Conservation (phyloP, 2,113 vertebrate species). For the Semicossyphus pulcher region DNA sequence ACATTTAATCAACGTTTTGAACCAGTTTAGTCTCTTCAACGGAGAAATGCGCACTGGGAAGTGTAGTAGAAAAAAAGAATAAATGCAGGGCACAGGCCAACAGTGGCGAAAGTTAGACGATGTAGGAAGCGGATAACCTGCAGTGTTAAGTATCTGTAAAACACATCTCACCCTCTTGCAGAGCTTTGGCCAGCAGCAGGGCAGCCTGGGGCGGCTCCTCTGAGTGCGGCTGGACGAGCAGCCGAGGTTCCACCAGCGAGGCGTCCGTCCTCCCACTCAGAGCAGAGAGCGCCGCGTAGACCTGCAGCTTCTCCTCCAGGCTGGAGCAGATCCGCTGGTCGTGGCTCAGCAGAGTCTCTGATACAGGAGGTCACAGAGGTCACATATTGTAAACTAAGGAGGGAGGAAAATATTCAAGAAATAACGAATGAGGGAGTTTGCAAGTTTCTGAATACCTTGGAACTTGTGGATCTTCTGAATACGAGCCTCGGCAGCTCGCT, state of each 20-base stretch:
- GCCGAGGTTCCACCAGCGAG: conserved; percentile 80
- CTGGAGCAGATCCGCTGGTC: conserved; percentile 92
- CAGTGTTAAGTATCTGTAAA: neutral
- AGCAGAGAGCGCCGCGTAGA: conserved; percentile 86
- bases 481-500: conserved; percentile 87
- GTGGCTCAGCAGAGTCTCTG: conserved; percentile 85
- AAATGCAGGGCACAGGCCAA: no score
- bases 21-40: no score
- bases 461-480: conserved; percentile 89
- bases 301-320: conserved; percentile 92
- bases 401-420: neutral
- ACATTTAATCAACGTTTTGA: no score
- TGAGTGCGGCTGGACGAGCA: conserved; percentile 87
- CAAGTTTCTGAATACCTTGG: conserved; percentile 83
- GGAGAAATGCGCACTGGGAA: no score
- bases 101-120: no score
- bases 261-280: conserved; percentile 82
- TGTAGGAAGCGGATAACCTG: no score
- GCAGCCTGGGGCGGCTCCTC: conserved; percentile 89
- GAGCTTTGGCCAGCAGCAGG: conserved; percentile 86
- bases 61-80: no score
- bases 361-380: conserved; percentile 13
- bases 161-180: conserved; percentile 88
- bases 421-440: neutral
- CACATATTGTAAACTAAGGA: neutral